A percentile compares a stretch with the other conserved stretches of the same genome.
Conservation (phyloP, 2,888 invertebrate species). For the Tachystola acroxantha region DNA sequence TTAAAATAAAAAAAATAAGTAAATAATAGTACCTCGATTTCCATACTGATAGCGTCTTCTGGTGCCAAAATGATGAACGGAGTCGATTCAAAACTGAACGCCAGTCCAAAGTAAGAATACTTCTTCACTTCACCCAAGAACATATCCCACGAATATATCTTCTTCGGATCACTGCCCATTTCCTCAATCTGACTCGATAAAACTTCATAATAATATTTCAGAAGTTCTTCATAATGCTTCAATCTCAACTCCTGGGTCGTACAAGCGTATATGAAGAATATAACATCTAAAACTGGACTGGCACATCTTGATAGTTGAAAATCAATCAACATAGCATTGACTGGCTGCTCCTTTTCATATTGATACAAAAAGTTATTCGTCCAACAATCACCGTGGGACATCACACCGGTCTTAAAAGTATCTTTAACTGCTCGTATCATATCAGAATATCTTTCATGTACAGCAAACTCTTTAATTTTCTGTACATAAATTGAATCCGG, state of each 20-base stretch:
- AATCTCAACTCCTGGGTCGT: constrained; percentile 77
- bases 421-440: constrained; percentile 55
- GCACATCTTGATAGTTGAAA: constrained; percentile 82
- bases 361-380: constrained; percentile 84
- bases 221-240: constrained; percentile 76
- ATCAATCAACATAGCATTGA: constrained; percentile 80
- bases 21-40: constrained; percentile 63
- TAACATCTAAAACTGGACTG: constrained; percentile 77
- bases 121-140: constrained; percentile 76
- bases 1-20: not conserved
- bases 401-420: constrained; percentile 68
- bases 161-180: constrained; percentile 78
- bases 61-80: constrained; percentile 76
- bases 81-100: constrained; percentile 79
- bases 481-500: constrained; percentile 77
- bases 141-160: constrained; percentile 69
- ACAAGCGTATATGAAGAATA: constrained; percentile 77
- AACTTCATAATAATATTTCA: constrained; percentile 79
- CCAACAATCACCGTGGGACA: constrained; percentile 87
- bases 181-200: constrained; percentile 72
- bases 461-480: constrained; percentile 72
- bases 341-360: constrained; percentile 34
- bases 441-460: constrained; percentile 70
- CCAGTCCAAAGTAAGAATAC: constrained; percentile 76
- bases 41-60: constrained; percentile 77